Base-by-base conservation (phyloP, 2,888 invertebrate genomes). In the Drosophila subsilvestris region DNA sequence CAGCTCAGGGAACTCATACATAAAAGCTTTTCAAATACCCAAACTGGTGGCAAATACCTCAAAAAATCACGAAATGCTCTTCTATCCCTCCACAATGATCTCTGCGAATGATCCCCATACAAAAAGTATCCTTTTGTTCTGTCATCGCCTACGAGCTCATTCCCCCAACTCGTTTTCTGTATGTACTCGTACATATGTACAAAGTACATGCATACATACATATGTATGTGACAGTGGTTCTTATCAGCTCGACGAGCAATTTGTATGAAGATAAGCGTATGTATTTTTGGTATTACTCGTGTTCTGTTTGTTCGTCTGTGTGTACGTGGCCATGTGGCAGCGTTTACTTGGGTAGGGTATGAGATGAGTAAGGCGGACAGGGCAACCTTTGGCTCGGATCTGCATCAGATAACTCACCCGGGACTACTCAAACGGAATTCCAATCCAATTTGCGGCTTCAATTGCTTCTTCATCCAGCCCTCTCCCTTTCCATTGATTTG, bases 261-360 rank as follows among this genome's bases (percentile, higher is more conserved):
- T 73, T 75, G 65, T 83, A 29, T 42, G 58, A 73, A 79, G 80
- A 81, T 81, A 81, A 81, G 85, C 70, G 70, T 75, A 78, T 81
- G 79, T 81, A 81, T 81, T 81, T 81, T 78, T 67, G 82, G 80
- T 78, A 79, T 81, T 79, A 82, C 71, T 78, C 80, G 69, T 67
- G 70, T 65, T 57, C 48, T 65, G 18, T 56, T 45, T 63, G 44
- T 57, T 29, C 50, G n/a, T 37, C 18, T 60, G 44, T 74, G 37
- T 76, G 61, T 67, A 62, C 63, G 79, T 73, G 74, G 81, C 84
- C 83, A 83, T 83, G 83, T 86, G 86, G 86, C 86, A 86, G 49
- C 69, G 59, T 51, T 32, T 32, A 3, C 54, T 20, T 42, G 53
- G 49, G 62, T n/a, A n/a, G n/a, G n/a, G n/a, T n/a, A 45, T 42